Evolutionary conservation across 1,140 invertebrate species (phyloP), one percentile per base, ranked within the genome.

Genomic region (Aphidius ervi): DNA sequence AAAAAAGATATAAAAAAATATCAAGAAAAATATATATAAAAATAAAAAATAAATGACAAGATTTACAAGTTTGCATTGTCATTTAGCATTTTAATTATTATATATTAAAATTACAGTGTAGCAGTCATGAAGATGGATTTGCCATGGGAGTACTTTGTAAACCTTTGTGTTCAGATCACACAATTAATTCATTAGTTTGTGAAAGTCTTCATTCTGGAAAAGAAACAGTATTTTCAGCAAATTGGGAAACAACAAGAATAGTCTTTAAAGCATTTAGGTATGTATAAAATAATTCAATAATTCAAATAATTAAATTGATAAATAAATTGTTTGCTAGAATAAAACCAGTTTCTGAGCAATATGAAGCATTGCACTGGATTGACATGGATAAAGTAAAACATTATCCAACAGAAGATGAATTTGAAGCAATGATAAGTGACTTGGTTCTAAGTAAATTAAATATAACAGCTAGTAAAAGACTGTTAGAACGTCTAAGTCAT

Each of bases 121-220:
- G 74, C 42, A 71, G 77, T 43, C 80, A 84, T 65, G 70, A 70
- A 52, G 71, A 78, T 61, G 81, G 82, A 7, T 60, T 74, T 53
- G 83, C 82, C 4, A 69, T 83, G 50, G 85, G 85, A 61, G 82
- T 81, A 63, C 69, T 87, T 8, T 87, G 85, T 67, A 74, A 76
- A 10, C 79, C 82, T 5, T 66, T 87, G 4, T 87, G 85, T 68
- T 65, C 76, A 9, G 74, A 80, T 58, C 73, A 75, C 55, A 77
- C 78, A 6, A 79, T 85, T 54, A 71, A 82, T 50, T 81, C 83
- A 1, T 61, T 85, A 5, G 79, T 79, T 5, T 87, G 85, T 63
- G 81, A 85, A 63, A 78, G 81, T 8, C 82, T 84, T 46, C 81
- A 83, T 61, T 74, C 76, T 20, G 82, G 81, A 23, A 85, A 85